These are phyloP conservation scores for Allygus modestus DNA, from an alignment of 2,888 invertebrate species.

Conservation along the genomic window DNA sequence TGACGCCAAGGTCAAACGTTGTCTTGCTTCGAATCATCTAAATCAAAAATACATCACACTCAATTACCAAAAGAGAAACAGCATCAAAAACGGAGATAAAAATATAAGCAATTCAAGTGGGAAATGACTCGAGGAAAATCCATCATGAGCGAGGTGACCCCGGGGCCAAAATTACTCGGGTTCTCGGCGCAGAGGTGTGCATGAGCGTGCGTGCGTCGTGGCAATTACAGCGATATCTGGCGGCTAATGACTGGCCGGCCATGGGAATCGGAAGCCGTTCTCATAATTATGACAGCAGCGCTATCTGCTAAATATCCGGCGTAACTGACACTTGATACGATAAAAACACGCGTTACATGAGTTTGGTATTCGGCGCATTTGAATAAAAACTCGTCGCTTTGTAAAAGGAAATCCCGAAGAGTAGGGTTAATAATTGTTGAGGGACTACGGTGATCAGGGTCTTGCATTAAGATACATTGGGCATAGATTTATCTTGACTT, in stretches of 20 bases:
- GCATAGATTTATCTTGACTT: too few relatives aligned
- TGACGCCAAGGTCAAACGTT: too few relatives aligned
- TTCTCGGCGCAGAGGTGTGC: too few relatives aligned
- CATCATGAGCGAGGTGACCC: background rate
- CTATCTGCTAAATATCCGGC: constrained; percentile 38
- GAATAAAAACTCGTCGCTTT: constrained; percentile 19
- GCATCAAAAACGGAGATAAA: too few relatives aligned
- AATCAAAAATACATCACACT: too few relatives aligned
- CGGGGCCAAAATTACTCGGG: background rate
- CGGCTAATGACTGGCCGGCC: constrained; percentile 26
- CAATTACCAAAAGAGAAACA: too few relatives aligned
- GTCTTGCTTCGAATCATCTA: too few relatives aligned
- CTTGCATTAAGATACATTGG: too few relatives aligned
- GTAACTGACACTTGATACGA: constrained; percentile 43
- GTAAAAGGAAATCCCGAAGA: background rate
- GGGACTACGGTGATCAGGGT: too few relatives aligned
- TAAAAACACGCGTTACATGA: constrained; percentile 24
- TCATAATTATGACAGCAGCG: constrained; percentile 43
- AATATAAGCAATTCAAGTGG: too few relatives aligned
- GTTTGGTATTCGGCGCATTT: constrained; percentile 5
- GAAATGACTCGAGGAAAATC: background rate
- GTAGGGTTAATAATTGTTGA: too few relatives aligned
- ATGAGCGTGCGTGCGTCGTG: background rate
- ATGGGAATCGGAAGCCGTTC: constrained; percentile 43
- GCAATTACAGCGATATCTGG: constrained; percentile 39